Evolutionary conservation across 2,797 vertebrate species (phyloP), one percentile per base, ranked within the genome.

Genomic region (Gymnoscopelus braueri): DNA sequence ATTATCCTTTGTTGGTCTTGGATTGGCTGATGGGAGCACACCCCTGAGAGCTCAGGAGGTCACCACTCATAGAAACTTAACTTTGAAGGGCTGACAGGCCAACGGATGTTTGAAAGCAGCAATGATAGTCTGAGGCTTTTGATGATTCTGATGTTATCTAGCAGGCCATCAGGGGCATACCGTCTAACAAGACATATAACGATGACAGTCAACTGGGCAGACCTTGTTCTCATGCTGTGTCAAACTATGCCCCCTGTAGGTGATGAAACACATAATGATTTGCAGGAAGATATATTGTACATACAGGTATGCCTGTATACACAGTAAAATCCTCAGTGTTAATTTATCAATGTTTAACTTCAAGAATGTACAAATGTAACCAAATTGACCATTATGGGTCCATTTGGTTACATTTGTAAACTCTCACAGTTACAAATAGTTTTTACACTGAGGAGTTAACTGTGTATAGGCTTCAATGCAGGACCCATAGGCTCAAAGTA

Each of bases 1-100:
- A 61, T 29, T 5, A 75, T 35, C 65, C 3, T 74, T 69, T 88
- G 71, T 85, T 88, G 66, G 68, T 24, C 78, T 85, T 87, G 81
- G 82, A 84, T 56, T 6, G 35, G 39, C 15, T 78, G 50, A 39
- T 59, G 19, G 53, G 66, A 69, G 55, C 53, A n/a, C 32, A 35
- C 32, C 19, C 48, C 47, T 49, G 52, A 67, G 74, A 54, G 23
- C 58, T 82, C 57, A 72, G 76, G 76, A 64, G 77, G 71, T 84
- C 69, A 69, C 44, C 66, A 63, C 19, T 19, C 62, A 72, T 24
- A 72, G 58, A 77, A 54, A 48, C 51, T 70, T 63, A 14, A 24
- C 77, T 68, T 60, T 71, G 52, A 57, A 26, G 65, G 14, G 47
- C 48, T 19, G 14, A 15, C 15, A 26, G 35, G 15, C 48, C 24